A percentile compares a stretch with the other conserved stretches of the same genome.
phyloP scores from a whole-genome alignment of 2,797 vertebrate species.

The Sebastes vulpes region DNA sequence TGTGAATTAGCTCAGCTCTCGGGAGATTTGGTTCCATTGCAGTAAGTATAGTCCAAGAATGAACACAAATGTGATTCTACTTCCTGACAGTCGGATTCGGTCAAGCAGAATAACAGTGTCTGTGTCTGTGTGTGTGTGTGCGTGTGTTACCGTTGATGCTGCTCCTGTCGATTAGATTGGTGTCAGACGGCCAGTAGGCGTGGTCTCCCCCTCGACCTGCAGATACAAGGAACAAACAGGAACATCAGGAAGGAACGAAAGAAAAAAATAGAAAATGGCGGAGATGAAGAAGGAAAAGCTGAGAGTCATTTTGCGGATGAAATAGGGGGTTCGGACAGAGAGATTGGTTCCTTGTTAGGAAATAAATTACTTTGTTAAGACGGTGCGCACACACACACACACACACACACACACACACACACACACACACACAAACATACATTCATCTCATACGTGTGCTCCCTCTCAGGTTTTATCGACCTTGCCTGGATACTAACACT shows the following conservation, averaged over 20 bases:
- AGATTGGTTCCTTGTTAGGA: constrained; percentile 20
- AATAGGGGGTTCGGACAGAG: neutral
- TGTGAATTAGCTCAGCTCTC: neutral
- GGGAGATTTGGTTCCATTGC: neutral
- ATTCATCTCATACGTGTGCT: neutral
- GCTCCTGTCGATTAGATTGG: constrained; percentile 93
- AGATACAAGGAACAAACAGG: neutral
- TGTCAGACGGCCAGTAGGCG: constrained; percentile 92
- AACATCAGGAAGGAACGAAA: neutral
- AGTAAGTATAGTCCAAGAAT: neutral
- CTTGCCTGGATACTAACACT: neutral
- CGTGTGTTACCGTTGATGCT: constrained; percentile 90
- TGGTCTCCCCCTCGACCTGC: constrained; percentile 94
- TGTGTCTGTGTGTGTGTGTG: neutral
- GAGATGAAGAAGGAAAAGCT: neutral
- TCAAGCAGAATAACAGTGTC: neutral
- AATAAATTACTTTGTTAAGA: constrained; percentile 23
- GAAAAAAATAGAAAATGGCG: neutral
- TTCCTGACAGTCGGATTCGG: constrained; percentile 3
- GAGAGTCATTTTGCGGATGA: constrained; percentile 4
- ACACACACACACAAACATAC: neutral
- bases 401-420: neutral
- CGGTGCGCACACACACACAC: neutral
- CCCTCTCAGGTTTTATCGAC: neutral
- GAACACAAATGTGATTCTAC: neutral